Base-by-base conservation (phyloP, 23 tunicate genomes). In the Halocynthia roretzi region DNA sequence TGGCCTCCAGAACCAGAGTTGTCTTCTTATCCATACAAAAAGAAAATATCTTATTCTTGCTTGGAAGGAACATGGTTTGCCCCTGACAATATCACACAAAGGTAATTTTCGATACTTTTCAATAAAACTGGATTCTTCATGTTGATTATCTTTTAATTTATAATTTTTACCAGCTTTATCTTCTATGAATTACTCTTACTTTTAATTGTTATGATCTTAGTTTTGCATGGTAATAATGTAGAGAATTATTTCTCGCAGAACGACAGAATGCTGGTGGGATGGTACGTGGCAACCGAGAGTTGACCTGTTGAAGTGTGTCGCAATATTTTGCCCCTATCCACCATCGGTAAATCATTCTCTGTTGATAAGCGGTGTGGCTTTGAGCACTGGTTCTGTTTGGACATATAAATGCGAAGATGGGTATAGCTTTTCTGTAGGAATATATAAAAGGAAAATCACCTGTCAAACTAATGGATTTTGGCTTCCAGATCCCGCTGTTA, bases 211-310 rank as follows among this genome's bases (percentile, higher is more conserved):
- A 31, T 31, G 2, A 31, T 31, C 44, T 31, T 31, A 31, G 44
- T 4, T 31, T 31, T 31, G 44, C 44, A 31, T 31, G 44, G 44
- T 31, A 31, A 0, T 31, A 31, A 31, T 0, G 44, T 31, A 31
- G 44, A 31, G 44, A 31, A 31, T 4, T 31, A 31, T 31, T n/a
- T 65, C 5, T 65, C 31, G 2, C 19, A 65, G 70, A 65, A 49
- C 31, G 0, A 18, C 48, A 6, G 68, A 66, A 40, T 85, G 90
- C 64, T 51, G 50, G 66, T 61, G 90, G 72, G 82, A 85, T 55
- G 80, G 80, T 9, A 78, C 83, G 53, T 85, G 90, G 90, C 23
- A 62, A 56, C 80, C 84, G 6, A 15, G 52, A 19, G 54, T 82
- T 12, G 66, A 22, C 7, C 20, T 57, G 6, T 7, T 80, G 23